Percentiles rank a stretch among this genome's conserved stretches.
Evolutionary conservation across 2,888 invertebrate genomes (phyloP).

Genomic region (Fabriciana adippe): DNA sequence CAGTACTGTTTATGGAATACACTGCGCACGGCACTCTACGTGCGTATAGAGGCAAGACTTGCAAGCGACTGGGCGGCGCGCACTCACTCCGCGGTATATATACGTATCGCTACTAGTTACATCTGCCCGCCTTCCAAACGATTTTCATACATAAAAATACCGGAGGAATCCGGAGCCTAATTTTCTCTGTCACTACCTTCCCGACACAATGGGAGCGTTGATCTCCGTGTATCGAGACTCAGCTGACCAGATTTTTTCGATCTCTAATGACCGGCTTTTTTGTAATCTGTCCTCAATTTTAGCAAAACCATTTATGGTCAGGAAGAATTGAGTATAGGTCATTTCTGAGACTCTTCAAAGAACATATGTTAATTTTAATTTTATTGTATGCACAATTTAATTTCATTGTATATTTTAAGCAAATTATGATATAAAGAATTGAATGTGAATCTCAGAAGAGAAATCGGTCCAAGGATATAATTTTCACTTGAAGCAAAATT

Average conservation of each 20-base stretch:
- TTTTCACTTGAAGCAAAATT: conserved; percentile 46
- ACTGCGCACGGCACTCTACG: conserved; percentile 27
- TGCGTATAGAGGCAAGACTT: conserved; percentile 43
- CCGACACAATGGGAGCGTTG: conserved; percentile 79
- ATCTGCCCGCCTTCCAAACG: conserved; percentile 67
- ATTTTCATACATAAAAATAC: conserved; percentile 76
- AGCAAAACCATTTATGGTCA: conserved; percentile 50
- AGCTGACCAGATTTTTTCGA: conserved; percentile 67
- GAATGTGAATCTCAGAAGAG: conserved; percentile 27
- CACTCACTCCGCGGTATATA: conserved; percentile 65
- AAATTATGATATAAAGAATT: not conserved
- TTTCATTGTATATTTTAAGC: not conserved
- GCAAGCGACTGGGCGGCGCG: conserved; percentile 73
- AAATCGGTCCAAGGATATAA: conserved; percentile 64
- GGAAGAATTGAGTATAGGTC: conserved; percentile 14
- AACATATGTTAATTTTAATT: no score
- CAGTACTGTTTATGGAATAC: conserved; percentile 23
- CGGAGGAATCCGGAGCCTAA: conserved; percentile 76
- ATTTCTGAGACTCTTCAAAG: no score
- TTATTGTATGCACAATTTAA: no score
- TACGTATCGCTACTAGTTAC: conserved; percentile 55
- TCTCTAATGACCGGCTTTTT: conserved; percentile 52
- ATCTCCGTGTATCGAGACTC: conserved; percentile 69
- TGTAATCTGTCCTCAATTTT: conserved; percentile 40
- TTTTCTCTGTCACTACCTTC: conserved; percentile 75